Evolutionary conservation across 2,888 invertebrate species (phyloP), one percentile per base, ranked within the genome.

Genomic region (Catonia carolina): DNA sequence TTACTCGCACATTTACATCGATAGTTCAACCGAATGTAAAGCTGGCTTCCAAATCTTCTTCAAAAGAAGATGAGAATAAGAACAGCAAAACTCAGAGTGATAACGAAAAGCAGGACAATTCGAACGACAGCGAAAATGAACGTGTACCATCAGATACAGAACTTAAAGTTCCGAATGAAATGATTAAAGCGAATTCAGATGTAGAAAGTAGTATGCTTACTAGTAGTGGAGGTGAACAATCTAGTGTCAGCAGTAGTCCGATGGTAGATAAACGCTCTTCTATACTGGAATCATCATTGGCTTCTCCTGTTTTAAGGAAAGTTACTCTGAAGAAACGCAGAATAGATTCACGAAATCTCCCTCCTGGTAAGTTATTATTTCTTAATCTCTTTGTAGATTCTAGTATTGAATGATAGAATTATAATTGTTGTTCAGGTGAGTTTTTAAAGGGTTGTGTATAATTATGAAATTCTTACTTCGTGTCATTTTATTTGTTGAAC

Each of bases 321-420:
- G 82, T 83, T 56, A 80, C 82, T 59, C 79, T 83, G 31, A 76
- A 81, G 66, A 75, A 81, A 67, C 73, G 82, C 12, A 53, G 55
- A 53, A 58, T 63, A 7, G 63, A 63, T 51, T 31, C 61, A 4
- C 55, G 55, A 27, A 58, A 63, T 17, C 47, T 63, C 17, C 63
- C 63, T 3, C 63, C 63, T 41, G 63, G 63, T 63, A 39, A 62
- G 59, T 57, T 10, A 15, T 15, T 27, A 6, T 27, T 8, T n/a
- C n/a, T n/a, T n/a, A n/a, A n/a, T n/a, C n/a, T n/a, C n/a, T n/a
- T n/a, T n/a, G n/a, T 33, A 33, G 12, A 12, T 10, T 12, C 35
- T 10, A 33, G 35, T 33, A 33, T 12, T 12, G 35, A 12, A 18
- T 15, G 15, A 15, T 6, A 14, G 7, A 7, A 5, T 36, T 41